Conservation (phyloP, 2,113 vertebrate species). For the Xiphophorus maculatus region DNA sequence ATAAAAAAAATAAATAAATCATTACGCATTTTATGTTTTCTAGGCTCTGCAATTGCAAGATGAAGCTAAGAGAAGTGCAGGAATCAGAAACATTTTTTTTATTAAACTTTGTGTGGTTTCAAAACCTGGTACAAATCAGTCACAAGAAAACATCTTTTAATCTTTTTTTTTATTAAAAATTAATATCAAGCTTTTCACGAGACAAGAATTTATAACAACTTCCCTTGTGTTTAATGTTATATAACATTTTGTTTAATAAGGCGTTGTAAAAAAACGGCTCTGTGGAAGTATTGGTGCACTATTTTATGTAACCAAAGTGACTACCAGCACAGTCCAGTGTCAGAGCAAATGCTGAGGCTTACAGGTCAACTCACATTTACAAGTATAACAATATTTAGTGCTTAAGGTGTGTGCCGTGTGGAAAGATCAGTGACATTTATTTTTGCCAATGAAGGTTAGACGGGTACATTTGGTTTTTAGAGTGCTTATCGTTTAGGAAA, state of each 20-base stretch:
- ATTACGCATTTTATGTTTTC: background rate
- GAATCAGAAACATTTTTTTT: background rate
- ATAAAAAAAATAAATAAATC: background rate
- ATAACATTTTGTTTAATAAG: constrained; percentile 60
- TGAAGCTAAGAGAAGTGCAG: background rate
- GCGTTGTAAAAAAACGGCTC: constrained; percentile 56
- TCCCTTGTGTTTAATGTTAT: constrained; percentile 58
- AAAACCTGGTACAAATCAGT: background rate
- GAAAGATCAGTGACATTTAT: constrained; percentile 25
- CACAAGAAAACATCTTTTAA: background rate
- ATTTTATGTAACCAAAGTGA: constrained; percentile 30
- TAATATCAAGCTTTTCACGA: constrained; percentile 68
- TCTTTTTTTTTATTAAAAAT: constrained; percentile 71
- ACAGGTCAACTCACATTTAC: constrained; percentile 45
- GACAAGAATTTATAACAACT: constrained; percentile 57
- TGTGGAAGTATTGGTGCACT: constrained; percentile 45
- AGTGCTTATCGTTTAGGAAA: constrained; percentile 34
- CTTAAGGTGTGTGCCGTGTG: constrained; percentile 35
- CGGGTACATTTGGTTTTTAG: constrained; percentile 52
- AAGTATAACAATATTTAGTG: constrained; percentile 47
- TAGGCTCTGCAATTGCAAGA: background rate
- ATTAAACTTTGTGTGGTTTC: too few species aligned
- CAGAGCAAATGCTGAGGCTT: constrained; percentile 58
- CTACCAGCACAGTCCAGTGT: constrained; percentile 48
- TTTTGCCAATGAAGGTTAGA: constrained; percentile 25